A percentile compares a stretch with the other conserved stretches of the same genome.
phyloP scores from a whole-genome alignment of 2,113 vertebrate genomes.

The Arenaria interpres region DNA sequence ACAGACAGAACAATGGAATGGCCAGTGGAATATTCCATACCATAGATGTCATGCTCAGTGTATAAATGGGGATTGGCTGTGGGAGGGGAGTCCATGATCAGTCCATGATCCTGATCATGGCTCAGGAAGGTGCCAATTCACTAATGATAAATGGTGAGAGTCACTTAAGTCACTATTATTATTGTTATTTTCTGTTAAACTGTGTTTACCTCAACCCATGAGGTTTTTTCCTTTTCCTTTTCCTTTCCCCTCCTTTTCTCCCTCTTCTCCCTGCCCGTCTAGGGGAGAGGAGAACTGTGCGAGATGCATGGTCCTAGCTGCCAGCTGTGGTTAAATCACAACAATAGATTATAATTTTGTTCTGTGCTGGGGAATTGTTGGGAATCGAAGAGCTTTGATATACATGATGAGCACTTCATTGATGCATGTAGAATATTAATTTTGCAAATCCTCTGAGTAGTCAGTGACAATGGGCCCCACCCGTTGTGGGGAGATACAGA shows the following conservation, averaged over 20 bases:
- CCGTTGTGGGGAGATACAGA: neutral
- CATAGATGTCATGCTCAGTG: neutral
- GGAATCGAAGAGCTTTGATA: neutral
- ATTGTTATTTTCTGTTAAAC: neutral
- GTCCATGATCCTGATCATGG: too few species aligned
- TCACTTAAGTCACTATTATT: neutral
- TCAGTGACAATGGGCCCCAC: rapidly evolving
- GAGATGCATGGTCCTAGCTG: neutral
- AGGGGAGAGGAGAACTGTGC: neutral
- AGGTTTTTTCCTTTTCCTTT: neutral
- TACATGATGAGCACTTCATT: neutral
- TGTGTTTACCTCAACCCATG: neutral
- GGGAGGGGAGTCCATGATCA: neutral
- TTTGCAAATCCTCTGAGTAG: neutral
- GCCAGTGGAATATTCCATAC: neutral
- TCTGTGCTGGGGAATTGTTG: neutral
- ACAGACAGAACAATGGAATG: neutral
- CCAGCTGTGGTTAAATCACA: neutral
- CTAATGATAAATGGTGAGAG: neutral
- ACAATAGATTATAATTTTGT: neutral
- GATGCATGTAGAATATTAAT: neutral
- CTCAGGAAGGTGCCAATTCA: neutral
- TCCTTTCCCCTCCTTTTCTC: neutral
- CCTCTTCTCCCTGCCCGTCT: neutral
- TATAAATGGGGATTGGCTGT: neutral